Percentiles rank a stretch among this genome's conserved stretches.
Conservation (phyloP, 2,113 vertebrate species). For the Ginglymostoma cirratum region DNA sequence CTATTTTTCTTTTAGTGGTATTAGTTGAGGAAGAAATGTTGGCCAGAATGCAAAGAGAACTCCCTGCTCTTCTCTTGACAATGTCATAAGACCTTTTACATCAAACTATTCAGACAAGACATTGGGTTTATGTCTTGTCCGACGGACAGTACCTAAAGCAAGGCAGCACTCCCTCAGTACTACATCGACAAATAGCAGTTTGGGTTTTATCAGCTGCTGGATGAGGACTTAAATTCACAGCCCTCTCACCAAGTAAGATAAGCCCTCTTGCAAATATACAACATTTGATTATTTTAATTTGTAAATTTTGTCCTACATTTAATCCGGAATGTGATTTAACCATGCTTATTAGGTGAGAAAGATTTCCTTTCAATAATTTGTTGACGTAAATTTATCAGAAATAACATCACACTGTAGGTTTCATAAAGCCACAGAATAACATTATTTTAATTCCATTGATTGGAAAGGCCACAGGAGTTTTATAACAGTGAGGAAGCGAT, state of each 20-base stretch:
- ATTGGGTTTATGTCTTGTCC: neutral
- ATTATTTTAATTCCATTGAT: slow-evolving; percentile 9
- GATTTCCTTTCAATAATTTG: neutral
- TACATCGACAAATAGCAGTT: neutral
- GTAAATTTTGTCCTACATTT: neutral
- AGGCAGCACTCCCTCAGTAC: neutral
- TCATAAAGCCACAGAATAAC: neutral
- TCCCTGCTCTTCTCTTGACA: neutral
- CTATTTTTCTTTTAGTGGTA: neutral
- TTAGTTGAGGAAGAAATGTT: neutral
- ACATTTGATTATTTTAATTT: neutral
- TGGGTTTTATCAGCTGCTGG: neutral
- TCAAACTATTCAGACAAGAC: neutral
- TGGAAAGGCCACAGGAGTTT: neutral
- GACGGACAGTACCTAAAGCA: neutral
- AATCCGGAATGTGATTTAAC: neutral
- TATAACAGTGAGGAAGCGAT: neutral
- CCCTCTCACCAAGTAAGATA: neutral
- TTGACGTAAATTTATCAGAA: slow-evolving; percentile 5
- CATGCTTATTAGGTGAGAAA: neutral
- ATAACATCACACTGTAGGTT: neutral
- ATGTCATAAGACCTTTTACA: neutral
- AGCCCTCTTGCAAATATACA: neutral
- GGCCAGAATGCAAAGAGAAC: neutral
- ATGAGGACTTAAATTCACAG: neutral